Base-by-base conservation (phyloP, 2,888 invertebrate genomes). In the Acrobasis repandana region DNA sequence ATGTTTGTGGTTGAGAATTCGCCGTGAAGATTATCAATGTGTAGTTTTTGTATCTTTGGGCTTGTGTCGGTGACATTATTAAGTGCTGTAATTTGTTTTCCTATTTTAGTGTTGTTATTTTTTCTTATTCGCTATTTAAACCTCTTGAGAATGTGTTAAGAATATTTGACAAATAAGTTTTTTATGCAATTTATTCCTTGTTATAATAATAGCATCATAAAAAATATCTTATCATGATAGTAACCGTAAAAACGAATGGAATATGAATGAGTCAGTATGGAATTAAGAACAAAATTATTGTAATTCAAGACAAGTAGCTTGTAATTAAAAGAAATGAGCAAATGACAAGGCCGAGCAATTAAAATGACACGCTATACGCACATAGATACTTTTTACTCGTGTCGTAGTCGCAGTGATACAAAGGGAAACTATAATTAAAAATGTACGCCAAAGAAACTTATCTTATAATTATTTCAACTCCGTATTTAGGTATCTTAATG, bases 1-100 rank as follows among this genome's bases (percentile, higher is more conserved):
- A 69, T 74, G 82, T 80, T 80, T 88, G 90, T 82, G 89, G 86
- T 82, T 65, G 70, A 69, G 83, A 87, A 88, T 90, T 79, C 71
- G 75, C 70, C 72, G 67, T 70, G 73, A 74, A 82, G 90, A 89
- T 90, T 90, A 90, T 84, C 71, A 69, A 77, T 75, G 62, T 70
- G 62, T 58, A 65, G 67, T 76, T 73, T 75, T 73, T 73, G 63
- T 69, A 34, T 56, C 34, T 43, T 57, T 56, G 48, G 14, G 46
- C 58, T 36, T 16, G 6, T 14, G 15, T 58, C 14, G 38, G 54
- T 54, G 38, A 38, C 54, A 38, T 54, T 54, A 54, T 54, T 57
- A 49, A 47, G 51, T 60, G 52, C 33, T 33, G 60, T 14, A 52
- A 60, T 60, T 60, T 58, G 46, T 62, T 36, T 34, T 63, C 65